Conservation (phyloP, 2,113 vertebrate genomes). For the Theropithecus gelada region DNA sequence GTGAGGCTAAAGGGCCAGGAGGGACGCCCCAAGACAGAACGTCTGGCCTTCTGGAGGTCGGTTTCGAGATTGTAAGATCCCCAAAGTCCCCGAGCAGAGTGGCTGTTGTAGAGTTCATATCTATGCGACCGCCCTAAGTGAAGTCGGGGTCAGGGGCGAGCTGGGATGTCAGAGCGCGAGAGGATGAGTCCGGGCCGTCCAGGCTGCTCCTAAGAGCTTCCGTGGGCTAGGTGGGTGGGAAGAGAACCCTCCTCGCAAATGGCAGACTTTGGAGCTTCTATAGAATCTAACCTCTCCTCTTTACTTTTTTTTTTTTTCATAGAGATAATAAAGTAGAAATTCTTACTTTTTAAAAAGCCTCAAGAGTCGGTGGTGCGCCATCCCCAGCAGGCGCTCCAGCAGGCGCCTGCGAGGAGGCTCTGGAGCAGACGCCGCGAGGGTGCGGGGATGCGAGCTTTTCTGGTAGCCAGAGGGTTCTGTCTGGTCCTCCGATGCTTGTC, state of each 20-base stretch:
- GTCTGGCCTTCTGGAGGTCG: background rate
- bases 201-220: background rate
- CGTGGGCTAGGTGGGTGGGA: background rate
- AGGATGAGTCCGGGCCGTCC: accelerated
- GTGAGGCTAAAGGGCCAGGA: background rate
- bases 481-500: accelerated
- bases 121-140: accelerated
- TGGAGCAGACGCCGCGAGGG: accelerated
- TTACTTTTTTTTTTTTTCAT: background rate
- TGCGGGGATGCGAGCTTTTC: accelerated
- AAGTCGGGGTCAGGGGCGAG: background rate
- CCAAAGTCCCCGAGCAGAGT: background rate
- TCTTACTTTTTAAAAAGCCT: background rate
- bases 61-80: background rate
- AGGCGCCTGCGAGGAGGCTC: accelerated
- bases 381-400: background rate
- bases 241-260: no score
- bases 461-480: accelerated
- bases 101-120: background rate
- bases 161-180: accelerated
- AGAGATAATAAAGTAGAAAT: background rate
- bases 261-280: background rate
- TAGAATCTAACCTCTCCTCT: background rate
- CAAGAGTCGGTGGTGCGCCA: background rate
- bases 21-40: background rate